Evolutionary conservation across 2,797 vertebrate species (phyloP), one percentile per base, ranked within the genome.

Genomic region (Hoplostethus mediterraneus): DNA sequence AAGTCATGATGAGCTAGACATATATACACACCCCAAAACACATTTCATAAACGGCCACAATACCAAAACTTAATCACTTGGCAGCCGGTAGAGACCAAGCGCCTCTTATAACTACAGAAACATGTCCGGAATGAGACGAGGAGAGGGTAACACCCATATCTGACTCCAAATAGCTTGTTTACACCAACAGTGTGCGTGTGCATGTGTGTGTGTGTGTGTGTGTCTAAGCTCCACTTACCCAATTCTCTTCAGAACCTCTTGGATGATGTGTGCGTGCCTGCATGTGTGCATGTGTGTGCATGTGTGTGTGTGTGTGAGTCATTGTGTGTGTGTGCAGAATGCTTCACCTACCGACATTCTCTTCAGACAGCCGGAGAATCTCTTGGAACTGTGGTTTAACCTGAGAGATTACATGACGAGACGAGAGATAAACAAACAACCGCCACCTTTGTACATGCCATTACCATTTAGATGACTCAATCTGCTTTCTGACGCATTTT

Each of bases 321-420:
- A n/a, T n/a, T n/a, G n/a, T 70, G 65, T 42, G 21, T 72, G 45
- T 73, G 66, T 55, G 54, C 63, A 67, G 5, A 56, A 75, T 62
- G 70, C 25, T 80, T 56, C 5, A 91, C 97, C 95, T 90, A 99
- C 98, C 98, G 74, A 99, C 96, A 56, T 98, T 98, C 93, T 99
- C 98, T 89, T 99, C 98, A 75, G 98, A 99, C 2, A 99, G 92
- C 76, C 98, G 94, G 88, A 99, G 95, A 84, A 99, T 99, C 93
- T 99, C 98, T 83, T 99, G 98, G 83, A 99, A 99, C 79, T 99
- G 98, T 82, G 98, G 98, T 90, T 99, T 99, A 81, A 99, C 97
- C 98, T 99, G 85, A 48, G 83, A 63, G 67, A 3, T 56, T n/a
- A 28, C 44, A 77, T 21, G 28, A 49, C 73, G 80, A 16, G 63